These are phyloP conservation scores for Notothenia coriiceps DNA, from an alignment of 2,113 vertebrate species.

Conservation along the genomic window DNA sequence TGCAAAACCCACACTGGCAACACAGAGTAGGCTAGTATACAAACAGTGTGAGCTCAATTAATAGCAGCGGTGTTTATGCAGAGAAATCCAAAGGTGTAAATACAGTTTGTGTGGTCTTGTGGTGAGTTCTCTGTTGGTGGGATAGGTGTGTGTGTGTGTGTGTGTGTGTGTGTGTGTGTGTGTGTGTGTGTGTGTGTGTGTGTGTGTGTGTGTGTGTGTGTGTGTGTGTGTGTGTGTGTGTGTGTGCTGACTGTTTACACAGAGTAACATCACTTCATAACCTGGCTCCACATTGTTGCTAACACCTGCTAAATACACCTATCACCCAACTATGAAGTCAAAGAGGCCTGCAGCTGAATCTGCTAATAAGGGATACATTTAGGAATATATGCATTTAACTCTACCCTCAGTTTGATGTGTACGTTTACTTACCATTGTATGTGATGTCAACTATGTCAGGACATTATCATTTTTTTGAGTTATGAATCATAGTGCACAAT, in stretches of 20 bases:
- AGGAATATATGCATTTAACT: background rate
- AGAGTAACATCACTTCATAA: constrained; percentile 47
- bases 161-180: constrained; percentile 31
- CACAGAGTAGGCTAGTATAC: constrained; percentile 39
- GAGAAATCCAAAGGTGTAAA: constrained; percentile 78
- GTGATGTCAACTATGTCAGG: background rate
- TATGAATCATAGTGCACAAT: background rate
- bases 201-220: constrained; percentile 35
- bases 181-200: constrained; percentile 20
- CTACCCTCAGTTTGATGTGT: background rate
- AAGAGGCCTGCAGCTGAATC: background rate
- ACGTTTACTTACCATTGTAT: background rate
- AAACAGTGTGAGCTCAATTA: constrained; percentile 71
- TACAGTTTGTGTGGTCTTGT: constrained; percentile 85
- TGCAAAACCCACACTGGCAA: constrained; percentile 35
- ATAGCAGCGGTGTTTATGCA: constrained; percentile 77
- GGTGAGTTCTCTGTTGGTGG: constrained; percentile 58
- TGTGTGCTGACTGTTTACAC: constrained; percentile 46
- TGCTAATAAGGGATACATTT: background rate
- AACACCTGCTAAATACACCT: constrained; percentile 38
- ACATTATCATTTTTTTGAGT: background rate
- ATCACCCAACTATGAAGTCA: background rate
- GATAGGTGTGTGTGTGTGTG: constrained; percentile 47
- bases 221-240: constrained; percentile 32
- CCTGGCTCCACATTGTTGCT: constrained; percentile 6